Evolutionary conservation across 2,113 vertebrate species (phyloP).

Genomic region (Esox niger): DNA sequence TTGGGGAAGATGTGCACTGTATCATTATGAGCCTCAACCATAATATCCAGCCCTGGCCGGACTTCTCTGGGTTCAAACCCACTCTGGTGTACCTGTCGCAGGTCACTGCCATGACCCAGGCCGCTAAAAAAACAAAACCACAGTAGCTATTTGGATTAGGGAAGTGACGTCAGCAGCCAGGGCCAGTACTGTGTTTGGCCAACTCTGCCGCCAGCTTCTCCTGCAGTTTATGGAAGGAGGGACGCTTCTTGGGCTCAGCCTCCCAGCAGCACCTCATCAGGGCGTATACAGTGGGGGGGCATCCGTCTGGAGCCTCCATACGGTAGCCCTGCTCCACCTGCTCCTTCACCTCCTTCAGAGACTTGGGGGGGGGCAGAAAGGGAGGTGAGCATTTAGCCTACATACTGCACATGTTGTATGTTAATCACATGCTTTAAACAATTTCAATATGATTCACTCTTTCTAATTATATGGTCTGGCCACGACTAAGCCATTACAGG

Average conservation of each 20-base stretch:
- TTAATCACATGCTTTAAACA: no score
- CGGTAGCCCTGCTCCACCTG: slow-evolving; percentile 83
- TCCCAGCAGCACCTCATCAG: slow-evolving; percentile 92
- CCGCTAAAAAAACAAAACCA: neutral
- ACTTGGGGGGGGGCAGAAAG: slow-evolving; percentile 57
- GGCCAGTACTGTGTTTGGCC: slow-evolving; percentile 6
- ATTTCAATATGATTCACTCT: neutral
- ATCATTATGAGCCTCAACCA: no score
- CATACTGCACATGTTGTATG: no score
- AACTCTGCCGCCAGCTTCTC: slow-evolving; percentile 79
- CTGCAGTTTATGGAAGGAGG: slow-evolving; percentile 81
- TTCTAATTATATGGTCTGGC: slow-evolving; percentile 42
- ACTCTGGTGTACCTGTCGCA: no score
- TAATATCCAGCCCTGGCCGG: no score
- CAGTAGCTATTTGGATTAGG: no score
- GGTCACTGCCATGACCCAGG: neutral
- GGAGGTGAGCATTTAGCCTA: neutral
- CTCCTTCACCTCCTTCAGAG: slow-evolving; percentile 81
- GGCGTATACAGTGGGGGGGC: slow-evolving; percentile 69
- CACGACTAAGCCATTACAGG: slow-evolving; percentile 20
- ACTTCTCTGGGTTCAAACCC: no score
- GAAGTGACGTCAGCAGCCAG: neutral
- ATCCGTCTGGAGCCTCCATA: slow-evolving; percentile 85
- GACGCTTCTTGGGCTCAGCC: slow-evolving; percentile 79
- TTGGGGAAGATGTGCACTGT: no score